Evolutionary conservation across 2,888 invertebrate genomes (phyloP), one percentile per base, ranked within the genome.

Genomic region (Aspidiotus rigidus): DNA sequence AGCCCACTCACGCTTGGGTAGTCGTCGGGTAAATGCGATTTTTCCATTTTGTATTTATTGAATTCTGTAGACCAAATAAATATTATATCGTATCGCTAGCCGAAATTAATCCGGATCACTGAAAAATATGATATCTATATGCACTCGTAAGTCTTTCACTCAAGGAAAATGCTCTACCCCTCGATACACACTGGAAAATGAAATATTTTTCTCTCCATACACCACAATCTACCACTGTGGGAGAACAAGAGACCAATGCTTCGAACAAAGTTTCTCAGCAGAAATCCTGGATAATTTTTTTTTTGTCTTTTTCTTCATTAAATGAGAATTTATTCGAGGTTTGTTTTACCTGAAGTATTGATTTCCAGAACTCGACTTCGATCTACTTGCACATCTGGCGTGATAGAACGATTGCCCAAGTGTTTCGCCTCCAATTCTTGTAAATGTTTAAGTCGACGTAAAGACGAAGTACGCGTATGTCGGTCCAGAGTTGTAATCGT

Each of bases 11-110:
- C 84, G 0, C 88, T 87, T 62, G 72, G 78, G 6, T 77, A 76
- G 74, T 71, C 74, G 69, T 66, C 75, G 62, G 72, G 70, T 8
- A 70, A 44, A 42, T 70, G 70, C n/a, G 67, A 56, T 76, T 90
- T 90, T 76, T 93, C 92, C 76, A 91, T 85, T 80, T 92, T 93
- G 80, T 93, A 93, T 81, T 93, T 92, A 76, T 90, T 84, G 80
- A 93, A 93, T 82, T 93, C 89, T 86, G 81, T 1, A 81, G 79
- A 56, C 5, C 28, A 28, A 28, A 28, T 28, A 28, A 28, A 28
- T 28, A 28, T 28, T 28, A 5, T 28, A 28, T 28, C 28, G 28
- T 1, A 28, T 28, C 5, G 28, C 28, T 5, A 28, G 28, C 28
- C 5, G 1, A 28, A 5, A 28, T 28, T 28, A 28, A 28, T 28